Conservation (phyloP, 2,113 vertebrate species). For the Tenrec ecaudatus region DNA sequence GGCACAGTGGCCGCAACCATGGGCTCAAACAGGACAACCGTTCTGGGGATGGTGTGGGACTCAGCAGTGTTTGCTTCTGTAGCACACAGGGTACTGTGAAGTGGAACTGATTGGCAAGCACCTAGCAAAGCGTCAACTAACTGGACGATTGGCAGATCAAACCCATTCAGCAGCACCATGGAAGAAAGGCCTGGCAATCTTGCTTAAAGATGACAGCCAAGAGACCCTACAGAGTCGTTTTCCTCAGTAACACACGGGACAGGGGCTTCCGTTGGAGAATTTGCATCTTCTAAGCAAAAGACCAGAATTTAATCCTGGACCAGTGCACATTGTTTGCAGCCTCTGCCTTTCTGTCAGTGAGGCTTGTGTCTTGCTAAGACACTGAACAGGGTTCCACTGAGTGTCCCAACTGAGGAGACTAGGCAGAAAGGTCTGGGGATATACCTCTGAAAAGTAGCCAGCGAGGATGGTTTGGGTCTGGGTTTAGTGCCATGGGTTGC, state of each 20-base stretch:
- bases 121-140: too few relatives aligned
- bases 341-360: not conserved
- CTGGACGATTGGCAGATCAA: not conserved
- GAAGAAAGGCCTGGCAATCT: not conserved
- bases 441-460: not conserved
- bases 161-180: not conserved
- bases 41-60: too few relatives aligned
- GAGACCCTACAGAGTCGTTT: not conserved
- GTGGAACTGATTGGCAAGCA: too few relatives aligned
- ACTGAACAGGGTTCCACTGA: not conserved
- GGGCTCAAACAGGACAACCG: too few relatives aligned
- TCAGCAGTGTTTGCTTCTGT: too few relatives aligned
- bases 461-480: not conserved
- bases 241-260: not conserved
- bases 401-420: not conserved
- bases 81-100: too few relatives aligned
- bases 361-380: not conserved
- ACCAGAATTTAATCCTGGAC: not conserved
- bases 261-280: not conserved
- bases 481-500: not conserved
- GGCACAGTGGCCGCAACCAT: too few relatives aligned
- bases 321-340: not conserved
- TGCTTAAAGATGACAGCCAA: not conserved
- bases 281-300: not conserved
- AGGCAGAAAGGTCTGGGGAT: not conserved